These are phyloP conservation scores for Drosophila nebulosa DNA, from an alignment of 1,140 invertebrate species.

Conservation along the genomic window DNA sequence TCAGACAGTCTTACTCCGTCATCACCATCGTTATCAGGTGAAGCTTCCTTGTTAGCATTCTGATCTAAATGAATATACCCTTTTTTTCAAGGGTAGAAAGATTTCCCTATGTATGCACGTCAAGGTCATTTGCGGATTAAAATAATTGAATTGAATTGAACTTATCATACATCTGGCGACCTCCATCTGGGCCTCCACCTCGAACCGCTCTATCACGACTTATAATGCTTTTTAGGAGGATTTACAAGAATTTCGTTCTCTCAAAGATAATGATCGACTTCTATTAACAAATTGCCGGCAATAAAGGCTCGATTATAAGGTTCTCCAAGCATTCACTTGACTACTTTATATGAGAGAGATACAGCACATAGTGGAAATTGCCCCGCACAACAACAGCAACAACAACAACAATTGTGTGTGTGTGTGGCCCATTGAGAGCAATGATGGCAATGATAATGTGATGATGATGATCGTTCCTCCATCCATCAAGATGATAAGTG, in stretches of 20 bases:
- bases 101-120: too few species aligned
- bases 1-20: too few species aligned
- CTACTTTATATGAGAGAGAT: slow-evolving; percentile 10
- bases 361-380: slow-evolving; percentile 58
- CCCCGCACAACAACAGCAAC: too few species aligned
- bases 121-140: slow-evolving; percentile 1
- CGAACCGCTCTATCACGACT: too few species aligned
- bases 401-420: slow-evolving; percentile 55
- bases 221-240: slow-evolving; percentile 25
- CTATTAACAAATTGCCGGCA: slow-evolving; percentile 70
- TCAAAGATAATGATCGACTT: slow-evolving; percentile 69
- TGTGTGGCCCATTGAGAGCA: slow-evolving; percentile 23
- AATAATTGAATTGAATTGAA: slow-evolving; percentile 58
- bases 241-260: slow-evolving; percentile 52
- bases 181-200: too few species aligned
- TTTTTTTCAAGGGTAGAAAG: too few species aligned
- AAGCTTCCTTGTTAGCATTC: too few species aligned
- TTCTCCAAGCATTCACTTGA: not conserved
- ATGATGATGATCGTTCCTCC: not conserved
- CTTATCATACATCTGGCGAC: too few species aligned
- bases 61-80: too few species aligned
- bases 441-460: not conserved
- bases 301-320: slow-evolving; percentile 37
- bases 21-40: too few species aligned
- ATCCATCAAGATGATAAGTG: not conserved